phyloP scores from a whole-genome alignment of 2,797 vertebrate genomes.

The Sternarchorhynchus goeldii region DNA sequence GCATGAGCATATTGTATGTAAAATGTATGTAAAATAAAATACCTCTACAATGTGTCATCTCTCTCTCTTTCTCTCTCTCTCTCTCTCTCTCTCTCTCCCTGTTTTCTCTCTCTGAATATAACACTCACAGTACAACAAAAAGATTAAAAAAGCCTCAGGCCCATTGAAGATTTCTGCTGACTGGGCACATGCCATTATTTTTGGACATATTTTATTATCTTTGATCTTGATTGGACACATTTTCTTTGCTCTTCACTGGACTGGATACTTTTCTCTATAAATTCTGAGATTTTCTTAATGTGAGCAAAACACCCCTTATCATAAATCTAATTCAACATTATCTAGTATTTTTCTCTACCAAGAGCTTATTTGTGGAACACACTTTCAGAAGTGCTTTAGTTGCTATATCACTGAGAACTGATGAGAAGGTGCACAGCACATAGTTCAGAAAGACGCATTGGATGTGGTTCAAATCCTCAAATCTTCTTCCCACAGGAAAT shows the following conservation, averaged over 20 bases:
- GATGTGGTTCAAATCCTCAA: too few relatives aligned
- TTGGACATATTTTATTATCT: too few relatives aligned
- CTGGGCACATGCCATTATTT: slow-evolving; percentile 50
- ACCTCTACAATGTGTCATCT: background rate
- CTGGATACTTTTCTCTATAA: slow-evolving; percentile 5
- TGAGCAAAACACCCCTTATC: slow-evolving; percentile 45
- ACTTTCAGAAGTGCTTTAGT: slow-evolving; percentile 1
- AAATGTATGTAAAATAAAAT: background rate
- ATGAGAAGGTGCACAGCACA: background rate
- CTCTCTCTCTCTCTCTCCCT: slow-evolving; percentile 7
- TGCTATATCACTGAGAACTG: background rate
- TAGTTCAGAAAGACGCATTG: background rate
- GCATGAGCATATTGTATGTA: background rate
- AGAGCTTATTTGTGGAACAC: background rate
- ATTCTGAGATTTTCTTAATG: slow-evolving; percentile 45
- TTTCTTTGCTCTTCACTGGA: too few relatives aligned
- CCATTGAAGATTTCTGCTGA: slow-evolving; percentile 49
- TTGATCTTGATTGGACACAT: too few relatives aligned
- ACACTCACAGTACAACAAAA: too few relatives aligned
- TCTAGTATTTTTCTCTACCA: slow-evolving; percentile 21
- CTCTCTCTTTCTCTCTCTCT: background rate
- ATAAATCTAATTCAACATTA: slow-evolving; percentile 43
- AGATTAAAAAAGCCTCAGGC: slow-evolving; percentile 22
- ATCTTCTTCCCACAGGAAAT: too few relatives aligned
- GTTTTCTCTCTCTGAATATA: background rate